Evolutionary conservation across 2,797 vertebrate genomes (phyloP), one percentile per base, ranked within the genome.

Genomic region (Brachyalestes nurse): DNA sequence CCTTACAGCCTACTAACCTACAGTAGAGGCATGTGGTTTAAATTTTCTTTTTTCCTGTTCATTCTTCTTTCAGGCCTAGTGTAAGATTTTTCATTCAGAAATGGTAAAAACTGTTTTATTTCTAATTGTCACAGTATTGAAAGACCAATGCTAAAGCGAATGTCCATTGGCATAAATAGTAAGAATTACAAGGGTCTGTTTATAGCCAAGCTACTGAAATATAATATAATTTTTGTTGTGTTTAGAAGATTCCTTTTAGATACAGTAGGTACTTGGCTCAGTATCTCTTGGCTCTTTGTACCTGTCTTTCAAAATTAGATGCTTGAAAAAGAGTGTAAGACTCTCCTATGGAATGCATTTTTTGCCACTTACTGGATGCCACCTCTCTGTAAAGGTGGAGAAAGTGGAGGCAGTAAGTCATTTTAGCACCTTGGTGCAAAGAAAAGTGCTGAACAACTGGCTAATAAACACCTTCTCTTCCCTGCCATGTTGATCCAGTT

Each of bases 401-500:
- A 74, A 83, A 71, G 40, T 78, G 49, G 64, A 87, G 60, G 83
- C 65, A 78, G 81, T 79, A 60, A 75, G 77, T 77, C 23, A 61
- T 88, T 85, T 88, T 80, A 77, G 79, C 86, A 76, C 83, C 81
- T 84, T 61, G 45, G 72, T 47, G 47, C 74, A 80, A 88, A 80
- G 69, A 55, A 75, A 69, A 78, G 81, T 76, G 73, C 53, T 78
- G 84, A 89, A 88, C 88, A 91, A 92, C 88, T 87, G 89, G 83
- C 84, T 88, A 88, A 86, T 89, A 89, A 90, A 89, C 86, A 85
- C 87, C 86, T 78, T 80, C 79, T 75, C 70, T 85, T 86, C 85
- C 85, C 88, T 86, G 88, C 82, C 83, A 88, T 79, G 89, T 87
- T 86, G 87, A 89, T 90, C 87, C 87, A 89, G 85, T 90, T 81